phyloP scores from a whole-genome alignment of 2,888 invertebrate genomes.

The Tachina grossa region DNA sequence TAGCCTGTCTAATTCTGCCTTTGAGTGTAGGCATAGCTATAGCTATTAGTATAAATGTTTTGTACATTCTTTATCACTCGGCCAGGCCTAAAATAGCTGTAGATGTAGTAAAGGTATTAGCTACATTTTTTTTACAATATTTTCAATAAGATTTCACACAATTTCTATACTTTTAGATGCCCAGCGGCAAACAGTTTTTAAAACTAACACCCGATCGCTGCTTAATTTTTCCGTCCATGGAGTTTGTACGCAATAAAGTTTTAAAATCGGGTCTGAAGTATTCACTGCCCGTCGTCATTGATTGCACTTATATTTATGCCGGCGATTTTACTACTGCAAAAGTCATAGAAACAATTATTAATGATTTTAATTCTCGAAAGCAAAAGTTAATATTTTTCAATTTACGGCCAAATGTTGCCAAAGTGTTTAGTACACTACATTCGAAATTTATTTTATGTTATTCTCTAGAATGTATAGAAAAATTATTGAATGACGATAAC shows the following conservation, averaged over 20 bases:
- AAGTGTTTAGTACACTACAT: constrained; percentile 88
- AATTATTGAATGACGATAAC: constrained; percentile 51
- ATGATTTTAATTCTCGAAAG: constrained; percentile 88
- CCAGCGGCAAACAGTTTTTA: constrained; percentile 88
- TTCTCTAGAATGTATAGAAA: constrained; percentile 61
- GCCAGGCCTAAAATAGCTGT: constrained; percentile 93
- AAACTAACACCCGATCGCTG: constrained; percentile 94
- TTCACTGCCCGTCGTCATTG: constrained; percentile 89
- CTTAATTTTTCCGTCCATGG: constrained; percentile 94
- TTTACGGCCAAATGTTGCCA: constrained; percentile 91
- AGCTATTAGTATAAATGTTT: constrained; percentile 91
- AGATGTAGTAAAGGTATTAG: constrained; percentile 87
- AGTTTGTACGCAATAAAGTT: constrained; percentile 92
- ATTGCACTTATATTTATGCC: constrained; percentile 94
- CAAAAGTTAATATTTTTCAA: constrained; percentile 93
- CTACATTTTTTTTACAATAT: too few species aligned
- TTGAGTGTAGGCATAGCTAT: constrained; percentile 93
- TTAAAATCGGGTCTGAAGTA: constrained; percentile 89
- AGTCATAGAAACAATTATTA: constrained; percentile 88
- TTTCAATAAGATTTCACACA: not conserved
- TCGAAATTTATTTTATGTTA: constrained; percentile 79
- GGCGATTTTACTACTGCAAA: constrained; percentile 94
- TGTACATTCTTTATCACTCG: constrained; percentile 93
- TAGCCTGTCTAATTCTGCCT: constrained; percentile 91
- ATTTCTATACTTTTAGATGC: constrained; percentile 82